Evolutionary conservation across 2,797 vertebrate species (phyloP).

Genomic region (Neostethus bicornis): DNA sequence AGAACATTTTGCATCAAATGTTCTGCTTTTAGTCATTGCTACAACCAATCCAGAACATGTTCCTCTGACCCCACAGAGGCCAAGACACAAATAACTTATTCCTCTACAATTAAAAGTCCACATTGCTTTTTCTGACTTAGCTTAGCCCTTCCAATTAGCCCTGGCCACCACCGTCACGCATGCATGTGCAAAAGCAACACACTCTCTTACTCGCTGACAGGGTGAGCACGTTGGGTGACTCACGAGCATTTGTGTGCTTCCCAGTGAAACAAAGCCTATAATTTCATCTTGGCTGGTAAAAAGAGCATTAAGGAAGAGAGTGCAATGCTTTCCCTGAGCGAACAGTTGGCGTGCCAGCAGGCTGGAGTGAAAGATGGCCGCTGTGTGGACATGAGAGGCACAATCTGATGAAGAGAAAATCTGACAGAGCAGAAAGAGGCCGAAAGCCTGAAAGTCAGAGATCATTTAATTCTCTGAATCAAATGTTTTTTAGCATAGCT

Average conservation of each 20-base stretch:
- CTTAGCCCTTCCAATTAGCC: constrained; percentile 25
- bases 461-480: constrained; percentile 2
- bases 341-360: constrained; percentile 36
- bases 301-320: constrained; percentile 31
- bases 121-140: constrained; percentile 9
- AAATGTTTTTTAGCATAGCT: constrained; percentile 6
- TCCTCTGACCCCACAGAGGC: neutral
- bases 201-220: constrained; percentile 4
- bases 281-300: constrained; percentile 59
- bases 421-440: constrained; percentile 6
- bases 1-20: constrained; percentile 53
- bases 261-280: constrained; percentile 46
- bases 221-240: constrained; percentile 43
- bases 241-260: constrained; percentile 33
- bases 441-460: constrained; percentile 15
- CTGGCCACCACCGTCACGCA: constrained; percentile 15
- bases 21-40: constrained; percentile 58
- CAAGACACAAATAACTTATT: constrained; percentile 23
- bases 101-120: constrained; percentile 35
- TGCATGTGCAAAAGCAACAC: neutral
- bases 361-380: constrained; percentile 34
- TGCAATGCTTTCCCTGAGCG: constrained; percentile 12
- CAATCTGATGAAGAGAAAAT: constrained; percentile 16
- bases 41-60: constrained; percentile 29
- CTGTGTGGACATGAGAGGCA: constrained; percentile 22